Base-by-base conservation (phyloP, 2,888 invertebrate genomes). In the Oxycera nigricornis region DNA sequence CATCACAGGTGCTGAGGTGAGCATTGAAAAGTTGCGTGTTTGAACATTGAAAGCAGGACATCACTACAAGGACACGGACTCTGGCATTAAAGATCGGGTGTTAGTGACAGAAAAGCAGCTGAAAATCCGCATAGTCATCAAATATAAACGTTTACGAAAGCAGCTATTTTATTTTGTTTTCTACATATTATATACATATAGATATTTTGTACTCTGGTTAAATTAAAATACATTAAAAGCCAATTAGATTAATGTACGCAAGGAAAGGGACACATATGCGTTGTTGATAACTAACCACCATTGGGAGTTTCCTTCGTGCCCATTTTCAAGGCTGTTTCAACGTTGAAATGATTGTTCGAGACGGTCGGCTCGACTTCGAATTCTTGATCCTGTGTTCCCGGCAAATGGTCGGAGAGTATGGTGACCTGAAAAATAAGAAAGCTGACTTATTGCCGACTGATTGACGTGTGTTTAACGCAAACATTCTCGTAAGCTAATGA, bases 251-350 rank as follows among this genome's bases (percentile, higher is more conserved):
- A 65, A 67, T 75, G 74, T 74, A 75, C 76, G 74, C 73, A 61
- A 75, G 65, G 3, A 59, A 28, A 22, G 52, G 75, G 77, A 75
- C 76, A 76, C 39, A 24, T 24, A 1, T 59, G 46, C 11, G 59
- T 28, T 26, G 76, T 74, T 70, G 74, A 72, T 50, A 67, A 72
- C 35, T 67, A 73, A 67, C 78, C 77, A 81, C 84, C 85, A 84
- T 83, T 80, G 83, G 87, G 84, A 82, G 86, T 82, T 78, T 82
- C 80, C 83, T 82, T 76, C 77, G 82, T 81, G 77, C 83, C 84
- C 78, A 79, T 79, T 77, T 83, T 79, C 82, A 85, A 82, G 28
- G 82, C 80, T 75, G 83, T 81, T 79, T 85, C 84, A 75, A 84
- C 82, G 80, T 82, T 83, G 2, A 85, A 82, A 78, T 84, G 83